Conservation (phyloP, 2,113 vertebrate genomes). For the Notothenia rossii region DNA sequence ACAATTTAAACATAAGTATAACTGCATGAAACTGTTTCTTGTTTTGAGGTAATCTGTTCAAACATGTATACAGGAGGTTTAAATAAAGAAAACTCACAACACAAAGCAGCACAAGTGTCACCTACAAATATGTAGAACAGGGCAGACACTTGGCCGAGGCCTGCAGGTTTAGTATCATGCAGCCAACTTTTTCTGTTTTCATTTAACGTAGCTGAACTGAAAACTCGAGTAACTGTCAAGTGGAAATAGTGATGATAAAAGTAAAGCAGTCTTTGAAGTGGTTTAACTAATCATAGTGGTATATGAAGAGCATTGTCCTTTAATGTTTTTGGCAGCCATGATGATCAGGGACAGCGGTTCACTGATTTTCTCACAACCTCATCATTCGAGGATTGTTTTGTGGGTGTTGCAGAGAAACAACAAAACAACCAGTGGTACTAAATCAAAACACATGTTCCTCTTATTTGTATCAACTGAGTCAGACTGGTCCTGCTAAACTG, state of each 20-base stretch:
- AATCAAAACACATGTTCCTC: constrained; percentile 21
- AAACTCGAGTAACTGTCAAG: constrained; percentile 14
- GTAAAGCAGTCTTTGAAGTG: neutral
- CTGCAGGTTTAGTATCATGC: neutral
- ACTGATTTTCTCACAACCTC: constrained; percentile 45
- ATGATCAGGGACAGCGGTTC: constrained; percentile 1
- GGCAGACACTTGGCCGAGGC: constrained; percentile 2
- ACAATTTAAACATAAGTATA: neutral
- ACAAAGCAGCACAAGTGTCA: constrained; percentile 7
- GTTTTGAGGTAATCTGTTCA: neutral
- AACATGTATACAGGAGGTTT: neutral
- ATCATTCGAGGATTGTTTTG: constrained; percentile 27
- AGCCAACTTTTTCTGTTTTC: constrained; percentile 10
- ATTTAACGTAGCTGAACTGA: neutral
- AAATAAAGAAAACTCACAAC: constrained; percentile 7
- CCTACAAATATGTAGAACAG: neutral
- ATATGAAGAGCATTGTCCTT: constrained; percentile 1
- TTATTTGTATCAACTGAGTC: constrained; percentile 10
- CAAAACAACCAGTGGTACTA: constrained; percentile 21
- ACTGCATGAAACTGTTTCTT: neutral
- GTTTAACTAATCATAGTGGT: constrained; percentile 14
- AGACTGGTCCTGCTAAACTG: constrained; percentile 4
- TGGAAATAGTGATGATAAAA: constrained; percentile 7
- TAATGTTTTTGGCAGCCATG: neutral
- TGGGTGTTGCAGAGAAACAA: constrained; percentile 38